phyloP scores from a whole-genome alignment of 2,888 invertebrate genomes.

The Tridacna gigas region DNA sequence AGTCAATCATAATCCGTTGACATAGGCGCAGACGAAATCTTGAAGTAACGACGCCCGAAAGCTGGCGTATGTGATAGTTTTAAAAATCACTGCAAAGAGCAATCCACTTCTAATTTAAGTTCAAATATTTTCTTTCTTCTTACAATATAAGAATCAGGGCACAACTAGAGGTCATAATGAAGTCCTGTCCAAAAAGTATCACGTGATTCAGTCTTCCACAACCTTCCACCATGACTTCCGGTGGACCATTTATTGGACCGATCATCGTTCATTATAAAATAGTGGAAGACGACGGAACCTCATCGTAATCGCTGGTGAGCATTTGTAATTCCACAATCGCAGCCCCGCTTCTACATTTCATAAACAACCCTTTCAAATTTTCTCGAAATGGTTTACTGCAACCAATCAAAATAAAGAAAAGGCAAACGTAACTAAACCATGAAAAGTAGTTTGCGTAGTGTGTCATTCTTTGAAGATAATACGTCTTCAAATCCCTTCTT shows the following conservation, averaged over 20 bases:
- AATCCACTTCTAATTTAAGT: no score
- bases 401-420: constrained; percentile 38
- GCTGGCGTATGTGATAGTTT: no score
- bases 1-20: no score
- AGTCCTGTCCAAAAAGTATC: no score
- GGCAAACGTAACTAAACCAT: constrained; percentile 38
- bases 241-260: not conserved
- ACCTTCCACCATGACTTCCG: not conserved
- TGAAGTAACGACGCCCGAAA: no score
- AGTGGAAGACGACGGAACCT: constrained; percentile 54
- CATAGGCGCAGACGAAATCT: no score
- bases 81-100: no score
- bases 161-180: no score
- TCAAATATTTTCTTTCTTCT: no score
- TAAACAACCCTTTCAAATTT: constrained; percentile 31
- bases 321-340: constrained; percentile 33
- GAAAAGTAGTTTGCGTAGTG: constrained; percentile 37
- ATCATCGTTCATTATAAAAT: constrained; percentile 23
- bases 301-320: constrained; percentile 42
- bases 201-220: no score
- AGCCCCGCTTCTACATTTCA: constrained; percentile 24
- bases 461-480: constrained; percentile 4
- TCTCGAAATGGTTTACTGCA: constrained; percentile 47
- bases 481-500: not conserved
- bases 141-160: no score